These are phyloP conservation scores for Lepilemur septentrionalis DNA, from an alignment of 2,797 vertebrate species.

Conservation along the genomic window DNA sequence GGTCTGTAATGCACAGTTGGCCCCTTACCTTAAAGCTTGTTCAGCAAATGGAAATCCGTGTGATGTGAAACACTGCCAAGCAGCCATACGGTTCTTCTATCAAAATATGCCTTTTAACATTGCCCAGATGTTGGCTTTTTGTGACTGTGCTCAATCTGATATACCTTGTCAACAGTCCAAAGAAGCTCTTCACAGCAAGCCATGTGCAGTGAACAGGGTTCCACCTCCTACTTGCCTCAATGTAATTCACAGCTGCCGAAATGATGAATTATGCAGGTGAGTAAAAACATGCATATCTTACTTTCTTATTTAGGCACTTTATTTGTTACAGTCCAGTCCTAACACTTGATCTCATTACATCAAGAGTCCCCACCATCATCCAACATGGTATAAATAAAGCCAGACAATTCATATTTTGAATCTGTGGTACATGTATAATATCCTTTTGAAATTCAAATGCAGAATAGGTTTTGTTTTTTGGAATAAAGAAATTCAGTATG, in stretches of 20 bases:
- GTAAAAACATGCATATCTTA: constrained; percentile 51
- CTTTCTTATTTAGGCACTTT: constrained; percentile 65
- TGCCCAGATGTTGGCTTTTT: constrained; percentile 92
- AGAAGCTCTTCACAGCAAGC: constrained; percentile 87
- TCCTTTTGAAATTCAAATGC: constrained; percentile 47
- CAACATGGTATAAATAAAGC: constrained; percentile 52
- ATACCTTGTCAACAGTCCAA: constrained; percentile 87
- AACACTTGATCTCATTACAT: constrained; percentile 61
- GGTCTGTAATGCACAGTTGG: constrained; percentile 90
- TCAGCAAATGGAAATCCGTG: constrained; percentile 83
- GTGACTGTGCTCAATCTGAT: constrained; percentile 88
- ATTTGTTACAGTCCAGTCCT: constrained; percentile 56
- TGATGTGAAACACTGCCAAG: constrained; percentile 85
- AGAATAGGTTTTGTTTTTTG: background rate
- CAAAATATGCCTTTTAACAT: constrained; percentile 86
- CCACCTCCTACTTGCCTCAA: constrained; percentile 84
- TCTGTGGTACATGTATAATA: background rate
- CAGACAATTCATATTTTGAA: constrained; percentile 8
- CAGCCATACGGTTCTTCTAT: constrained; percentile 87
- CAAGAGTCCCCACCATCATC: constrained; percentile 25
- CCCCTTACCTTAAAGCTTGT: constrained; percentile 89
- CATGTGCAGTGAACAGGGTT: constrained; percentile 81
- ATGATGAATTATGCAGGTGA: constrained; percentile 86
- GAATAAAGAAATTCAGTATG: background rate
- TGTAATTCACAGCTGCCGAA: constrained; percentile 84